Percentiles rank a stretch among this genome's conserved stretches.
These are phyloP conservation scores for Heliconius cydno DNA, from an alignment of 2,888 invertebrate genomes.

Conservation along the genomic window DNA sequence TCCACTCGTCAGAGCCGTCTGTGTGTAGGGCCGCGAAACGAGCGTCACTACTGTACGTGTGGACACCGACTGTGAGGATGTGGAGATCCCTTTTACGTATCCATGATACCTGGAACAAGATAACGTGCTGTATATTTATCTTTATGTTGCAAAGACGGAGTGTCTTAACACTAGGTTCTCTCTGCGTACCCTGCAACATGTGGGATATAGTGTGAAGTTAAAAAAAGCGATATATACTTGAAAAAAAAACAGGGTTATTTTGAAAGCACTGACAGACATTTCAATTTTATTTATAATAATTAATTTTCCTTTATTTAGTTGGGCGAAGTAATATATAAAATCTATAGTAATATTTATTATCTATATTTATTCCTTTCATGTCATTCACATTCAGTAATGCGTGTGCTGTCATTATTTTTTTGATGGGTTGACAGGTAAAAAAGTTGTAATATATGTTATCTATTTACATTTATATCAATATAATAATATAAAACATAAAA, in stretches of 20 bases:
- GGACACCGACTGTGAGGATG: conserved; percentile 86
- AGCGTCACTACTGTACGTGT: conserved; percentile 87
- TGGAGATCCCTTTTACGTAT: conserved; percentile 93
- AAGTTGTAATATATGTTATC: background rate
- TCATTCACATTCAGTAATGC: background rate
- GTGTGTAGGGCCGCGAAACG: conserved; percentile 87
- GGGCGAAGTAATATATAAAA: background rate
- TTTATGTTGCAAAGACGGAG: too few species aligned
- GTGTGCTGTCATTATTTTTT: background rate
- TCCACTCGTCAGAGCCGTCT: conserved; percentile 86
- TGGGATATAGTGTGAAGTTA: too few species aligned
- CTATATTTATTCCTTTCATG: background rate
- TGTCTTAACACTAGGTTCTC: too few species aligned
- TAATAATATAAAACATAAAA: background rate
- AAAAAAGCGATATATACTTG: too few species aligned
- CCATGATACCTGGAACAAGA: conserved; percentile 89
- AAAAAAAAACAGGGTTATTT: too few species aligned
- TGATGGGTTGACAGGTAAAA: conserved; percentile 1
- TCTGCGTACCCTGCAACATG: too few species aligned
- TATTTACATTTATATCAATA: background rate
- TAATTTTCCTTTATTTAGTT: background rate
- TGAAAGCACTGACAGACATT: too few species aligned
- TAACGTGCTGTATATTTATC: too few species aligned
- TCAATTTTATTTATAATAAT: background rate
- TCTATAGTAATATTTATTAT: background rate